Evolutionary conservation across 2,888 invertebrate genomes (phyloP), one percentile per base, ranked within the genome.

Genomic region (Trachelus stipa): DNA sequence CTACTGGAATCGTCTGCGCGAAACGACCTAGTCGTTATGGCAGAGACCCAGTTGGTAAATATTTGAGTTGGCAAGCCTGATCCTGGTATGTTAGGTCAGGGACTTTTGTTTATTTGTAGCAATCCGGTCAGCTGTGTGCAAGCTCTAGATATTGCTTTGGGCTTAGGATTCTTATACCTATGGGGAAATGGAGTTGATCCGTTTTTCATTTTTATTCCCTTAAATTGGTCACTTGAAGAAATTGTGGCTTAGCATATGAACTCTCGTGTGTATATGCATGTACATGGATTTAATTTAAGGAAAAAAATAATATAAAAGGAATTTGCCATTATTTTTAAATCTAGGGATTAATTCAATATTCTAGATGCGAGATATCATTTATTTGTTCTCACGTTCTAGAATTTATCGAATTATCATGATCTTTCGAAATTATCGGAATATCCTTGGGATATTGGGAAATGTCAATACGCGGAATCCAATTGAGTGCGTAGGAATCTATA

Each of bases 1-100:
- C 56, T 56, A 56, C 56, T 56, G 56, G 23, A 56, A 56, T 56
- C 56, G 23, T 56, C 2, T 56, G 23, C 56, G 23, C 56, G 56
- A 56, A 56, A 56, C 56, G 56, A 56, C 56, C 56, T 23, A 23
- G 56, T 15, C 56, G 56, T 56, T 56, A 56, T 56, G 34, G 33
- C 71, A 34, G 31, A 56, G 78, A 77, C 80, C 77, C 80, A 80
- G 78, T 77, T 79, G 80, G 83, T 77, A 83, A 84, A 85, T 83
- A 84, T 85, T 85, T 85, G 84, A 85, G 78, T 85, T 85, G 83
- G 84, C 81, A 79, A 75, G 69, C 75, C 56, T 68, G 68, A 56
- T 78, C 74, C 71, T 69, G 33, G 73, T 37, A 34, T 12, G 74
- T 30, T n/a, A n/a, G 74, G 74, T 74, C 74, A 74, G 73, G 68